Evolutionary conservation across 2,113 vertebrate species (phyloP).

Genomic region (Megaleporinus macrocephalus): DNA sequence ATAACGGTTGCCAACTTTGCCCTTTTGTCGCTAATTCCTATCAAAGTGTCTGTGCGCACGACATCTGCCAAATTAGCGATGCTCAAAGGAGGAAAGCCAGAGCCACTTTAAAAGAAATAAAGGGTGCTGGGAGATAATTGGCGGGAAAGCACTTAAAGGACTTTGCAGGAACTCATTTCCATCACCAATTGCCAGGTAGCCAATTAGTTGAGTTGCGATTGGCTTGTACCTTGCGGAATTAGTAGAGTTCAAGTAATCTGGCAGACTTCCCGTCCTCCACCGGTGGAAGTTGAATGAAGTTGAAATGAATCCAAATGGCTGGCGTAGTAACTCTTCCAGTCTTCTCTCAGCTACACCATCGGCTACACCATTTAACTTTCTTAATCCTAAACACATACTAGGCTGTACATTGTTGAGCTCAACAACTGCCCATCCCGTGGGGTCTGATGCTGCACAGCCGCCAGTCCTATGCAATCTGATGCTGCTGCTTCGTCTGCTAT

Average conservation of each 20-base stretch:
- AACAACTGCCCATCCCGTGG: no score
- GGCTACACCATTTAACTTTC: neutral
- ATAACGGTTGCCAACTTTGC: neutral
- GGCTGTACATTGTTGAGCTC: neutral
- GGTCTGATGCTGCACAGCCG: no score
- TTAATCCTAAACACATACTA: neutral
- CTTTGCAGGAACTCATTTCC: neutral
- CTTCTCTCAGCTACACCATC: neutral
- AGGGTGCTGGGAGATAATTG: neutral
- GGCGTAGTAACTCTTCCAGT: neutral
- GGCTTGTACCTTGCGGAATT: constrained; percentile 2
- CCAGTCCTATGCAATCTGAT: no score
- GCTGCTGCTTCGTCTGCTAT: no score
- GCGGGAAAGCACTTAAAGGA: constrained; percentile 14
- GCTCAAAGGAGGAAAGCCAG: neutral
- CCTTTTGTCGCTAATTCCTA: neutral
- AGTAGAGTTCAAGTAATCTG: constrained; percentile 5
- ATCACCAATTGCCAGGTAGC: constrained; percentile 22
- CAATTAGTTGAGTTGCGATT: constrained; percentile 17
- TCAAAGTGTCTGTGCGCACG: neutral
- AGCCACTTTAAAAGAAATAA: constrained; percentile 5
- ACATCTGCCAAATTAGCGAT: neutral
- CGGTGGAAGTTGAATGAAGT: neutral
- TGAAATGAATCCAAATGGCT: neutral
- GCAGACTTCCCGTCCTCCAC: neutral